phyloP scores from a whole-genome alignment of 2,888 invertebrate genomes.

The Lamproptera curius region DNA sequence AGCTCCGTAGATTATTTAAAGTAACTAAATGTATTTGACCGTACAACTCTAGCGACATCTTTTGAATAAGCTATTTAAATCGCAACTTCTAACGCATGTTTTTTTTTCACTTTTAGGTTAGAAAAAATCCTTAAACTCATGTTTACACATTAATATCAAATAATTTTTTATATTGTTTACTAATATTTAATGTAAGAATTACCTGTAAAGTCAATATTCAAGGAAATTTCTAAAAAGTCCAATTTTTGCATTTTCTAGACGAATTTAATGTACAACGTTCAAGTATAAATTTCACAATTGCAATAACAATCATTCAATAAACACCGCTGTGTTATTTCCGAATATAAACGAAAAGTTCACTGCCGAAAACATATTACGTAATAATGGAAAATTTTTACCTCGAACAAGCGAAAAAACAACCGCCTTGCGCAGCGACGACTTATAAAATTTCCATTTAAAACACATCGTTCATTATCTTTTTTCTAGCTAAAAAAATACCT shows the following conservation, averaged over 20 bases:
- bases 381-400: conserved; percentile 61
- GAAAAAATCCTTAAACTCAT: no score
- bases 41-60: no score
- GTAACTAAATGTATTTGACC: no score
- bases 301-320: no score
- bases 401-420: conserved; percentile 54
- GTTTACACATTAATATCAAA: no score
- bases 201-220: not conserved
- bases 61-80: no score
- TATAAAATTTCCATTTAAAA: conserved; percentile 78
- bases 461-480: conserved; percentile 71
- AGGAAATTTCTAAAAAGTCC: not conserved
- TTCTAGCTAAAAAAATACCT: conserved; percentile 68
- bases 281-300: no score
- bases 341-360: conserved; percentile 15
- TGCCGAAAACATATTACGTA: conserved; percentile 38
- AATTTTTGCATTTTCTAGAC: no score
- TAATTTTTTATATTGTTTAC: not conserved
- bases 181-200: not conserved
- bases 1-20: no score
- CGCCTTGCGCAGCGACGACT: conserved; percentile 52
- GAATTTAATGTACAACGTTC: no score
- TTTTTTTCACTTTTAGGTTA: no score
- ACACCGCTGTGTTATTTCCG: not conserved
- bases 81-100: no score